Evolutionary conservation across 1,140 invertebrate genomes (phyloP).

Genomic region (Drosophila parvula): DNA sequence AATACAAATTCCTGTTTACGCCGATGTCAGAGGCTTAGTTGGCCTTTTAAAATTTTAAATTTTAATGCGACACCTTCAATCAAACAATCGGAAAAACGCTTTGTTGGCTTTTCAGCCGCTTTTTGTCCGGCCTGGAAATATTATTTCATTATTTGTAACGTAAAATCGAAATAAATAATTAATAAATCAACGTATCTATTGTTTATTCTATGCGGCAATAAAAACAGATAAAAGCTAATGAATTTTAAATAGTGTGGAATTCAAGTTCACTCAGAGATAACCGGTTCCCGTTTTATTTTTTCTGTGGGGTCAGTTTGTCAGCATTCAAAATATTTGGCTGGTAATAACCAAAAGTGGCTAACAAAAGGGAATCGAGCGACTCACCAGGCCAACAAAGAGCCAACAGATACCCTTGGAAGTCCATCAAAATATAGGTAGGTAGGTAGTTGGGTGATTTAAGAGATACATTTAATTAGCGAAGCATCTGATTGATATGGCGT

Average conservation of each 20-base stretch:
- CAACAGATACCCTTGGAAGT: slow-evolving; percentile 41
- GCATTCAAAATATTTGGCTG: slow-evolving; percentile 56
- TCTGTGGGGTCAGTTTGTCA: slow-evolving; percentile 36
- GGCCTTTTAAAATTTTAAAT: slow-evolving; percentile 24
- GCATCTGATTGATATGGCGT: slow-evolving; percentile 36
- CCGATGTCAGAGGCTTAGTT: not conserved
- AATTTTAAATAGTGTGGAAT: slow-evolving; percentile 73
- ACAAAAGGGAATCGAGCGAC: slow-evolving; percentile 27
- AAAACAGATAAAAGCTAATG: slow-evolving; percentile 81
- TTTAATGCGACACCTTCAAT: slow-evolving; percentile 42
- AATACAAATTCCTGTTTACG: slow-evolving; percentile 39
- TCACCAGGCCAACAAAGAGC: slow-evolving; percentile 14
- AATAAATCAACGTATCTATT: slow-evolving; percentile 76
- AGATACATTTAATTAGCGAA: slow-evolving; percentile 40
- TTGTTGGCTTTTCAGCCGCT: slow-evolving; percentile 24
- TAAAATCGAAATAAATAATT: slow-evolving; percentile 64
- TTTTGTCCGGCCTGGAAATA: slow-evolving; percentile 31
- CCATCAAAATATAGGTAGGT: slow-evolving; percentile 35
- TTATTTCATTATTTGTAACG: slow-evolving; percentile 53
- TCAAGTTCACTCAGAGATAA: slow-evolving; percentile 71
- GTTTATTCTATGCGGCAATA: slow-evolving; percentile 61
- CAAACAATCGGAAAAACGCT: slow-evolving; percentile 32
- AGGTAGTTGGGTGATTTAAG: slow-evolving; percentile 36
- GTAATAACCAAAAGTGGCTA: slow-evolving; percentile 47
- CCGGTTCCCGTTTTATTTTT: slow-evolving; percentile 49